Conservation (phyloP, 2,888 invertebrate species). For the Tenthredo distinguenda region DNA sequence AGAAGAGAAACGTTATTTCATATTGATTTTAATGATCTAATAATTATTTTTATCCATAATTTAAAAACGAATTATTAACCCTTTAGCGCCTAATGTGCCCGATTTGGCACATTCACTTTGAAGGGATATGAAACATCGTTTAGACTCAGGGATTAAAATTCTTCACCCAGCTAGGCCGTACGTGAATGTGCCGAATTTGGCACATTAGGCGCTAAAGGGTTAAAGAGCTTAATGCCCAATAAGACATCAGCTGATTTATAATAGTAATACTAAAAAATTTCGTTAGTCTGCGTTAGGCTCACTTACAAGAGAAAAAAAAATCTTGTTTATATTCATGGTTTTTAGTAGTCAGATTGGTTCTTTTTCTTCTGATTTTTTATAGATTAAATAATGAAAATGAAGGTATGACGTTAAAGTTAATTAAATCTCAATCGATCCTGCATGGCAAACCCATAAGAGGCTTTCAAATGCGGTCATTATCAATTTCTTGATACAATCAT, state of each 20-base stretch:
- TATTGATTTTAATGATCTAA: neutral
- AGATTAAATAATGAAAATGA: neutral
- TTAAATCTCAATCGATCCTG: neutral
- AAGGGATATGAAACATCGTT: too few relatives aligned
- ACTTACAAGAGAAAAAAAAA: neutral
- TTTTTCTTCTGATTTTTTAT: neutral
- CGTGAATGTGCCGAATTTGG: too few relatives aligned
- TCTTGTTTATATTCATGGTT: neutral
- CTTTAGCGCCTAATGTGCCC: too few relatives aligned
- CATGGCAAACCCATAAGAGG: neutral
- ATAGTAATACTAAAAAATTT: slow-evolving; percentile 10
- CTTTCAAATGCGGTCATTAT: neutral
- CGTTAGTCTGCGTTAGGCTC: neutral
- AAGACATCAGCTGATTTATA: neutral
- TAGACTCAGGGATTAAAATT: too few relatives aligned
- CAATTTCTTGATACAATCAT: neutral
- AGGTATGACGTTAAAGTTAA: neutral
- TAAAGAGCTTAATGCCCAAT: neutral
- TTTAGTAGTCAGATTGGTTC: neutral
- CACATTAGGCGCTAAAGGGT: too few relatives aligned
- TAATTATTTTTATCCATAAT: slow-evolving; percentile 1
- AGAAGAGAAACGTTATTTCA: neutral
- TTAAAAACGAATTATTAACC: slow-evolving; percentile 4
- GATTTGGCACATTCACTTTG: too few relatives aligned
- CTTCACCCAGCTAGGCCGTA: too few relatives aligned